These are phyloP conservation scores for Ranitomeya imitator DNA, from an alignment of 2,113 vertebrate genomes.

Conservation along the genomic window DNA sequence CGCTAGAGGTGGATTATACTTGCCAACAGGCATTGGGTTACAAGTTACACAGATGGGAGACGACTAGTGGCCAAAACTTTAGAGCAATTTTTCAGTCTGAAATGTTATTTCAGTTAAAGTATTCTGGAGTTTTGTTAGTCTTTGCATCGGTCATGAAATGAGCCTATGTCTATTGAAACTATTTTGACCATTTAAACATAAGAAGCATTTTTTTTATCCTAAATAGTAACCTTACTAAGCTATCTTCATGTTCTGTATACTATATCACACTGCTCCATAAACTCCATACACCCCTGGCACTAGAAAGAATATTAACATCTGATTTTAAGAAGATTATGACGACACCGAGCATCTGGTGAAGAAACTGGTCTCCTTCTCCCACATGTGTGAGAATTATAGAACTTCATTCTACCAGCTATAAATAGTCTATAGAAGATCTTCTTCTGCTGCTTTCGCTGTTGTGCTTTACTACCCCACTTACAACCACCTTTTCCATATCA, in stretches of 20 bases:
- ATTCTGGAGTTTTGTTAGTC: too few relatives aligned
- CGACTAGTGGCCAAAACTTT: too few relatives aligned
- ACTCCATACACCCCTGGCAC: not conserved
- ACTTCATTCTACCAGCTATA: constrained; percentile 41
- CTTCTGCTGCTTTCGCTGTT: not conserved
- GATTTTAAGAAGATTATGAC: constrained; percentile 52
- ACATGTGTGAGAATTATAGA: constrained; percentile 53
- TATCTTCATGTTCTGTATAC: not conserved
- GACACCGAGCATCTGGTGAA: constrained; percentile 46
- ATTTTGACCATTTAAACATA: too few relatives aligned
- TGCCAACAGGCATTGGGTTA: too few relatives aligned
- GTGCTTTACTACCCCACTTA: not conserved
- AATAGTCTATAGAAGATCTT: constrained; percentile 35
- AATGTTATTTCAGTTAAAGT: too few relatives aligned
- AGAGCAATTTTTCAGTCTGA: too few relatives aligned
- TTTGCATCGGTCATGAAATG: too few relatives aligned
- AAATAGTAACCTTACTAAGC: not conserved
- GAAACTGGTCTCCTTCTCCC: constrained; percentile 47
- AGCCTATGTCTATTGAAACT: too few relatives aligned
- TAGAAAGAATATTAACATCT: constrained; percentile 34
- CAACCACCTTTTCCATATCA: constrained; percentile 31
- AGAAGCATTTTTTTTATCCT: not conserved
- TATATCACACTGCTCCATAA: not conserved
- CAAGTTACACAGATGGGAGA: too few relatives aligned
- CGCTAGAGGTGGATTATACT: too few relatives aligned